Evolutionary conservation across 64 coral and sea anemone species (phyloP).

Genomic region (Dendronephthya gigantea): DNA sequence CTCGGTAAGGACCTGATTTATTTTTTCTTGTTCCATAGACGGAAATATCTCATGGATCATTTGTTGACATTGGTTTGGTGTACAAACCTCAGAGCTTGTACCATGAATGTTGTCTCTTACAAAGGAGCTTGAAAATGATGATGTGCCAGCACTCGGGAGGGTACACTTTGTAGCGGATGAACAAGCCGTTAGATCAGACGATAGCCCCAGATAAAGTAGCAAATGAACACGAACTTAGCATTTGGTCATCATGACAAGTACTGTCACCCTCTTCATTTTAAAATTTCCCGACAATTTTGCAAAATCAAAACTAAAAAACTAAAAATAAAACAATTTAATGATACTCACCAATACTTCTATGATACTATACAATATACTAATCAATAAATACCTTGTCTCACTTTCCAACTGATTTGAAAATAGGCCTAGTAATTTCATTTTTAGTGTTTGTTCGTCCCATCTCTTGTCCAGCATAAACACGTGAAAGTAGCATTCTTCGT

Average conservation of each 20-base stretch:
- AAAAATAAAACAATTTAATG: background rate
- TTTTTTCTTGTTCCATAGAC: background rate
- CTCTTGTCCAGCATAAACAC: background rate
- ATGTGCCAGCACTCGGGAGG: background rate
- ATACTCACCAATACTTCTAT: background rate
- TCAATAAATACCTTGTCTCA: background rate
- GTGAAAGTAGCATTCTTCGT: background rate
- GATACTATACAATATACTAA: no score
- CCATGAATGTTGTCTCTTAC: background rate
- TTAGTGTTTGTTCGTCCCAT: background rate
- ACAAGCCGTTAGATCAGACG: background rate
- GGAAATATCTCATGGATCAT: background rate
- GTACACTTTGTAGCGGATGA: background rate
- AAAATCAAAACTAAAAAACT: background rate
- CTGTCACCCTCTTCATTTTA: background rate
- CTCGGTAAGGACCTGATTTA: background rate
- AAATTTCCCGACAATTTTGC: background rate
- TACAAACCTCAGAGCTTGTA: background rate
- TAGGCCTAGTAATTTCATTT: background rate
- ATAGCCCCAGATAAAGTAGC: background rate
- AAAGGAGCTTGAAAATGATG: background rate
- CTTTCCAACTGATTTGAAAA: background rate
- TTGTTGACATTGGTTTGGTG: background rate
- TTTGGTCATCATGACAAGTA: background rate
- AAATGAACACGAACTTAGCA: background rate